These are phyloP conservation scores for Chrysochloris asiatica DNA, from an alignment of 2,113 vertebrate species.

Conservation along the genomic window DNA sequence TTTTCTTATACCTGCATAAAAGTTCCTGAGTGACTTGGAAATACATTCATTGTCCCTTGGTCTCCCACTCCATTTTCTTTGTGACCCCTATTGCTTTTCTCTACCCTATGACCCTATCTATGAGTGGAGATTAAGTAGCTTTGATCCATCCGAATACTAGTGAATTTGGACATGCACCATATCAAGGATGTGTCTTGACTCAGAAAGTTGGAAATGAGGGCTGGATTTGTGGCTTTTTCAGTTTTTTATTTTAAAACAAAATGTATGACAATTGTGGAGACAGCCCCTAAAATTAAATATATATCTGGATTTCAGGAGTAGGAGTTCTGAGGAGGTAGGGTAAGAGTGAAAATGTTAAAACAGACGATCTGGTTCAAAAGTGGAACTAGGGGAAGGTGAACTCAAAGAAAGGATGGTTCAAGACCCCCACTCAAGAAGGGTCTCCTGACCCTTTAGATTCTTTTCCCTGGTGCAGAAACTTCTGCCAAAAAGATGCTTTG, in stretches of 20 bases:
- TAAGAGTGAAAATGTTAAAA: too few species aligned
- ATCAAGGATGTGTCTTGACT: constrained; percentile 1
- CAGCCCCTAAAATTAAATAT: neutral
- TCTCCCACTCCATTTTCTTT: too few species aligned
- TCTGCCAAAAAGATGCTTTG: too few species aligned
- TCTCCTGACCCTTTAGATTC: too few species aligned
- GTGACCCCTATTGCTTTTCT: too few species aligned
- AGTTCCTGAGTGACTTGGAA: constrained; percentile 25
- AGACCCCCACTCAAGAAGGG: too few species aligned
- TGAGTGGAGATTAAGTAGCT: neutral
- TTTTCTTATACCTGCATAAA: constrained; percentile 58
- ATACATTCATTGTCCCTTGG: neutral
- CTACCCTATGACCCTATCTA: too few species aligned
- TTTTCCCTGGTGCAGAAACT: too few species aligned
- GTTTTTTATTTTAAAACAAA: neutral
- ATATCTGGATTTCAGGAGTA: neutral
- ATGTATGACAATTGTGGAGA: neutral
- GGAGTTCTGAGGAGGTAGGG: too few species aligned
- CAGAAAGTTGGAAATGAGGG: constrained; percentile 9
- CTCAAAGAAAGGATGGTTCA: too few species aligned
- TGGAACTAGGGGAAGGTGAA: too few species aligned
- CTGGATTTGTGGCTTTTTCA: neutral
- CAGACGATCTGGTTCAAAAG: neutral
- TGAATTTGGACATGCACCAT: neutral
- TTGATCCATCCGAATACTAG: neutral